Evolutionary conservation across 2,113 vertebrate genomes (phyloP), one percentile per base, ranked within the genome.

Genomic region (Corydoras sp.): DNA sequence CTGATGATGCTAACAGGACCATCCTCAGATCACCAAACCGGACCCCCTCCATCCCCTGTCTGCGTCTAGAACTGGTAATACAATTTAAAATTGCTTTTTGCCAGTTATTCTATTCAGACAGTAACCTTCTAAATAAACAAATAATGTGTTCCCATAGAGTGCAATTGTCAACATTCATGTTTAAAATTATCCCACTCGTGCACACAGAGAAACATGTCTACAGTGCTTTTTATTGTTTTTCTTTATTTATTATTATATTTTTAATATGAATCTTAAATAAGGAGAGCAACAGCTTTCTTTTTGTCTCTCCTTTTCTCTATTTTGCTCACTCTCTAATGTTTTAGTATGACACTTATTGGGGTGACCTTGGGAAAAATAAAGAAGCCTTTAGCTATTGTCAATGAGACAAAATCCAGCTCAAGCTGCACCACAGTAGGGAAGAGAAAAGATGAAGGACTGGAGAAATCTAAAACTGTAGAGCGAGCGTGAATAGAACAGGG

Each of bases 361-460:
- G 81, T 87, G 84, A 88, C 86, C 84, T 87, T 87, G 84, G 79
- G 71, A 73, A 74, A 65, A 75, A 66, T 74, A 85, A 81, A 71
- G 55, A 65, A 81, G 76, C 83, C 68, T 75, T 61, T 58, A 83
- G 81, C 71, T 66, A 86, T 89, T 48, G 64, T 83, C 84, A 88
- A 85, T 84, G 87, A 85, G 81, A 89, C 82, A 65, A 72, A 67
- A 83, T 80, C 75, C 69, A 77, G 77, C 74, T 76, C 71, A 76
- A 64, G 68, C 68, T 60, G 67, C 65, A 79, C 75, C 74, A 81
- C 74, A 71, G 80, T 80, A 77, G 69, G 62, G 70, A 62, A 68
- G 55, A 74, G 65, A 74, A 65, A 53, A 55, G 56, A 65, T 58
- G 74, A n/a, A 51, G 10, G 51, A 10, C 66, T 54, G 18, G 56